Base-by-base conservation (phyloP, 2,113 vertebrate genomes). In the Cepphus grylle region DNA sequence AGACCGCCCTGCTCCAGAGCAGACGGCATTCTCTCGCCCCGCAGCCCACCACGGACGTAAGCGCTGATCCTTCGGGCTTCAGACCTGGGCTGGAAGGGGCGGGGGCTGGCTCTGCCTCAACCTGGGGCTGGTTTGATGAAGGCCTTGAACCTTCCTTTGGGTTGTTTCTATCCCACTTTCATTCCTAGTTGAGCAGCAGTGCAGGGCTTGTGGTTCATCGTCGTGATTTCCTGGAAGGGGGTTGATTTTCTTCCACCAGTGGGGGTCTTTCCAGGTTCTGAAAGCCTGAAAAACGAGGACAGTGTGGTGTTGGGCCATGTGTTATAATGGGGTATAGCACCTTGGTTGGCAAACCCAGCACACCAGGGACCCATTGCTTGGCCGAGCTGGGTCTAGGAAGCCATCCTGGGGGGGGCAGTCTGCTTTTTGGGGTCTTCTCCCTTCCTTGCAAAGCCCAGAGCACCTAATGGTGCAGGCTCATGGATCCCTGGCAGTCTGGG, bases 1-100 rank as follows among this genome's bases (percentile, higher is more conserved):
- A 98, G 67, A 97, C 98, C 0, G 86, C 81, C 8, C 81, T 97
- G 95, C 98, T 97, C 52, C 98, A 98, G 91, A 98, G 56, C 93
- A 69, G 96, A 5, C 94, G 97, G 11, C 98, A 96, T 0, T 16
- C 94, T 2, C 86, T 91, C 4, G 15, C 80, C 11, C 53, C 42
- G 0, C 97, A 83, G 40, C 40, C 95, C 20, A 1, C 62, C 43
- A 2, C 93, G 0, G 98, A 98, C 2, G 98, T 98, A 50, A 97
- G 98, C 10, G 2, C 21, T 1, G 30, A 42, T 34, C 61, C 73
- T 16, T 30, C 0, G 22, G 59, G 55, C 38, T 25, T 13, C 15
- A 3, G 52, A 8, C 25, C 0, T 2, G 2, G 29, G 66, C 5
- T 18, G 70, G 65, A 1, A 7, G 38, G 19, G 19, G 43, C 19